Conservation (phyloP, 2,888 invertebrate genomes). For the Lacanobia oleracea region DNA sequence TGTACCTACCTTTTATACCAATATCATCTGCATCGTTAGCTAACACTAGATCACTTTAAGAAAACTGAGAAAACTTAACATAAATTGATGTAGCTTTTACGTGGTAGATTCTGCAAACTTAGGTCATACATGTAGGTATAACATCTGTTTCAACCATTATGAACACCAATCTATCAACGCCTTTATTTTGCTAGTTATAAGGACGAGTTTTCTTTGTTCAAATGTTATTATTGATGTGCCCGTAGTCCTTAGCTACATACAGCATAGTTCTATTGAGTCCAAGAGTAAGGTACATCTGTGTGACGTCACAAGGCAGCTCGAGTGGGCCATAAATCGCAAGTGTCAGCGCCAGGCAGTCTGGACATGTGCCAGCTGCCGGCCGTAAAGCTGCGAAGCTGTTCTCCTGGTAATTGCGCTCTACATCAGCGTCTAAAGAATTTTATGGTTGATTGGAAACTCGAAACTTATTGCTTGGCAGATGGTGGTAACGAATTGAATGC, state of each 20-base stretch:
- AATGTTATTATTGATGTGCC: not conserved
- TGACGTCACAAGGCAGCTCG: constrained; percentile 36
- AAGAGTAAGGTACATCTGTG: constrained; percentile 8
- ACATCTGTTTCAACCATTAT: not conserved
- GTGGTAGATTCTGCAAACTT: not conserved
- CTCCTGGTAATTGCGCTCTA: constrained; percentile 52
- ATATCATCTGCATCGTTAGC: too few species aligned
- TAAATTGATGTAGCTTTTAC: not conserved
- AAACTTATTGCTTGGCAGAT: constrained; percentile 18
- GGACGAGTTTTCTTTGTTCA: not conserved
- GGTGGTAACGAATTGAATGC: not conserved
- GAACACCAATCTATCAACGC: constrained; percentile 18
- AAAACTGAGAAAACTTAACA: constrained; percentile 1
- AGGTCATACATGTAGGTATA: not conserved
- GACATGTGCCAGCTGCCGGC: constrained; percentile 53
- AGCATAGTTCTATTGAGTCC: constrained; percentile 6
- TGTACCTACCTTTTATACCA: too few species aligned
- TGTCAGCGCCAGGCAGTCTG: constrained; percentile 56
- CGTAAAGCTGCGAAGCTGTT: constrained; percentile 32
- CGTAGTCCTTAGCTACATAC: not conserved
- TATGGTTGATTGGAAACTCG: constrained; percentile 37
- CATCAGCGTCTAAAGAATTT: constrained; percentile 45
- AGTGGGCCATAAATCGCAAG: constrained; percentile 62
- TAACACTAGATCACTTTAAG: not conserved
- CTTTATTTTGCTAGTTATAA: not conserved